These are phyloP conservation scores for Caenorhabditis latens DNA, from an alignment of 1,140 invertebrate species.

Conservation along the genomic window DNA sequence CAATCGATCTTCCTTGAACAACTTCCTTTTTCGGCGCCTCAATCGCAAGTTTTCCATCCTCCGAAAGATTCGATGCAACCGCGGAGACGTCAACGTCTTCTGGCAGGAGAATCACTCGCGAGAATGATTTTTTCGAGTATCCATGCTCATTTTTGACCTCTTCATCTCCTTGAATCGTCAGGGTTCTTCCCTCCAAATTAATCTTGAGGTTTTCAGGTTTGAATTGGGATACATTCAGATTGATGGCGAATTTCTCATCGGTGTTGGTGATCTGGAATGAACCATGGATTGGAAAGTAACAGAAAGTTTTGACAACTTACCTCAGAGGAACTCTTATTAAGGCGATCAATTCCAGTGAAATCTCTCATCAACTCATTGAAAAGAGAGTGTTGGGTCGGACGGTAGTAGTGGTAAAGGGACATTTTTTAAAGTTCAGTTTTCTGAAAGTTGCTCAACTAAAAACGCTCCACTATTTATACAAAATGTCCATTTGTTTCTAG, in stretches of 20 bases:
- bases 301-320: background rate
- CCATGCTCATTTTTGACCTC: conserved; percentile 32
- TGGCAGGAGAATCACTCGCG: conserved; percentile 38
- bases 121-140: conserved; percentile 56
- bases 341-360: background rate
- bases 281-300: background rate
- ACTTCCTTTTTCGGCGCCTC: conserved; percentile 59
- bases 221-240: conserved; percentile 40
- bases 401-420: conserved; percentile 35
- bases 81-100: conserved; percentile 49
- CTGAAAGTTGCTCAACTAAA: background rate
- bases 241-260: conserved; percentile 30
- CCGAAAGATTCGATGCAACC: conserved; percentile 51
- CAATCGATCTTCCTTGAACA: conserved; percentile 36
- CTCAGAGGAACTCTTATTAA: background rate
- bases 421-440: background rate
- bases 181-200: conserved; percentile 42
- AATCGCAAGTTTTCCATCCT: conserved; percentile 59
- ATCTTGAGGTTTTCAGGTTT: conserved; percentile 47
- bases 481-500: background rate
- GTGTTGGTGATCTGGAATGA: background rate
- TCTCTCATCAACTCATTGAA: conserved; percentile 23
- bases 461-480: background rate
- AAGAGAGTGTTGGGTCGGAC: conserved; percentile 41
- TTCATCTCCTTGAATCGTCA: conserved; percentile 53